Percentiles rank a stretch among this genome's conserved stretches.
Evolutionary conservation across 92 coral and sea anemone genomes (phyloP).

Genomic region (Porites lobata): DNA sequence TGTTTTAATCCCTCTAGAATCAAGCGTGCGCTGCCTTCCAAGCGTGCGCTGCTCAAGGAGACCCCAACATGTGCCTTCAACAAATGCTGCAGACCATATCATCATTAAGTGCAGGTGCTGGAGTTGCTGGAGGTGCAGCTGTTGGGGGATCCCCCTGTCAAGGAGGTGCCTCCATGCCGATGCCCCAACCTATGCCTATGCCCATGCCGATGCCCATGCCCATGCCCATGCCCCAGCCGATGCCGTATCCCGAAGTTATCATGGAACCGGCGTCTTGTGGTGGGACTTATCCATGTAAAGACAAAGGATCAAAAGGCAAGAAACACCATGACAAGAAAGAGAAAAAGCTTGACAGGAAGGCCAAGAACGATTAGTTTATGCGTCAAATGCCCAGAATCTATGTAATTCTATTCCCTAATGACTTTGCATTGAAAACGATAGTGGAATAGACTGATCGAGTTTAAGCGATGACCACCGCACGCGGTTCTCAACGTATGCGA

Average conservation of each 20-base stretch:
- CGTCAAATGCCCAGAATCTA: not conserved
- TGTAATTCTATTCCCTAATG: too few relatives aligned
- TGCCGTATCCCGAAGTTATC: conserved; percentile 15
- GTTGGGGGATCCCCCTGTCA: conserved; percentile 22
- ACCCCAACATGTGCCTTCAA: conserved; percentile 38
- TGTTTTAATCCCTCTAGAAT: not conserved
- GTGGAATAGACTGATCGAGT: not conserved
- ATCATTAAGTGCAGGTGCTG: not conserved
- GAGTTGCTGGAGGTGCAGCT: not conserved
- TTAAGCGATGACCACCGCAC: too few relatives aligned
- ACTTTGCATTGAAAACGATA: not conserved
- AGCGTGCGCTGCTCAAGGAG: conserved; percentile 19
- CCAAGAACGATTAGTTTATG: not conserved
- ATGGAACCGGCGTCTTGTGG: conserved; percentile 41
- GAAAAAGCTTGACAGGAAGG: not conserved
- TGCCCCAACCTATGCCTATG: conserved; percentile 22
- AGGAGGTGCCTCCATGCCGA: not conserved
- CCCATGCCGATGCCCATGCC: conserved; percentile 36
- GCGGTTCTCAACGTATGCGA: too few relatives aligned
- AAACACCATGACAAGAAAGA: conserved; percentile 14
- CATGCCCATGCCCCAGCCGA: conserved; percentile 11
- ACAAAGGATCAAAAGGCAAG: conserved; percentile 24
- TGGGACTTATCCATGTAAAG: conserved; percentile 44
- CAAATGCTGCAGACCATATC: conserved; percentile 27
- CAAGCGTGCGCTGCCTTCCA: conserved; percentile 42